Evolutionary conservation across 2,113 vertebrate species (phyloP).

Genomic region (Tichodroma muraria): DNA sequence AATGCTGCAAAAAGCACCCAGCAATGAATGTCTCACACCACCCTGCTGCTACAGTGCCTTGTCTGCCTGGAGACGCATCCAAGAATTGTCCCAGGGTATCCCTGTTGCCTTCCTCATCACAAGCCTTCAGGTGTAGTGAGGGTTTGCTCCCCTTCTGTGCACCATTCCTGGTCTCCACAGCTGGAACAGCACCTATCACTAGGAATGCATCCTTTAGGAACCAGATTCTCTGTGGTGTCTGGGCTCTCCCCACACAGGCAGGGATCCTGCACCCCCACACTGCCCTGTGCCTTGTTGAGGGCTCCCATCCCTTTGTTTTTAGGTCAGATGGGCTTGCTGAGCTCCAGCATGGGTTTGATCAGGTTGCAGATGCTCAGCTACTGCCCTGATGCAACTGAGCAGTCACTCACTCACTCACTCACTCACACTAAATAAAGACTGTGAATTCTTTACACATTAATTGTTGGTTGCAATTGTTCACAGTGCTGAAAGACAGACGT

Average conservation of each 20-base stretch:
- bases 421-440: background rate
- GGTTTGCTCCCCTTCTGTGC: background rate
- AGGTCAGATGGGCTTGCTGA: background rate
- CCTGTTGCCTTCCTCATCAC: background rate
- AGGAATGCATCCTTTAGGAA: rapidly evolving
- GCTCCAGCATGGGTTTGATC: background rate
- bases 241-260: background rate
- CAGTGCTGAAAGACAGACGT: background rate
- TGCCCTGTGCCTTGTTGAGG: background rate
- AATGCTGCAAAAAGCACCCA: background rate
- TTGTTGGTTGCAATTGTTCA: conserved; percentile 38
- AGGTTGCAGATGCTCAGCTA: background rate
- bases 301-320: background rate
- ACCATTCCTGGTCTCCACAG: background rate
- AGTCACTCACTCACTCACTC: background rate
- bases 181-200: background rate
- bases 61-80: background rate
- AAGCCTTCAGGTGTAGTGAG: background rate
- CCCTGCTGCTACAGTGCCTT: background rate
- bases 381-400: background rate
- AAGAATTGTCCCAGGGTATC: background rate
- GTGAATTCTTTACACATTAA: conserved; percentile 37
- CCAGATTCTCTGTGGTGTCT: background rate
- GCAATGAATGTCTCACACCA: background rate
- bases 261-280: background rate